Evolutionary conservation across 2,888 invertebrate species (phyloP), one percentile per base, ranked within the genome.

Genomic region (Apoda limacodes): DNA sequence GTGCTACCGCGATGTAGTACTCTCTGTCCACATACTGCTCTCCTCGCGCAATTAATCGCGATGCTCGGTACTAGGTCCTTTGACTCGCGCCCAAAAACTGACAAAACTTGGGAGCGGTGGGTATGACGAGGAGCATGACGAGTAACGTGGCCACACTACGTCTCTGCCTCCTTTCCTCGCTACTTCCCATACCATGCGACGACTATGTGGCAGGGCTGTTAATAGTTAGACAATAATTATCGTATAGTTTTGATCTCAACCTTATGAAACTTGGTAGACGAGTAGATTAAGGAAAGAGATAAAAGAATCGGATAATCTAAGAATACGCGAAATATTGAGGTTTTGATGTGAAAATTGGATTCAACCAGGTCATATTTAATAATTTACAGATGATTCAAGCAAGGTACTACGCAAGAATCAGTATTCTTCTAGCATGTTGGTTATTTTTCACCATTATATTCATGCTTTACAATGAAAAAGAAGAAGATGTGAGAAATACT

Each of bases 381-480:
- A 9, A 22, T 46, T n/a, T 43, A 11, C 44, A 80, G 78, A 45
- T 66, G 29, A 52, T 50, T 1, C 49, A 45, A 38, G 60, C 61
- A 5, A 44, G 56, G 7, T 57, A 66, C 39, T 71, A 70, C 39
- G 46, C 65, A 1, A 88, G 87, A 62, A 83, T 89, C 48, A 56
- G 71, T 0, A 41, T 85, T 1, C 70, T 90, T 0, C 59, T 86
- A 2, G 67, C 72, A 0, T 82, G 85, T 28, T 91, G 91, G 91
- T 46, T 85, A 1, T 70, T 86, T 42, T 89, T 90, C 55, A 88
- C 89, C 1, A 75, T 82, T 3, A 82, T 85, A 5, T 81, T 92
- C 40, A 85, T 90, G 70, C 76, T 85, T 48, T 89, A 86, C 51
- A 86, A 83, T 39, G 90, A 89, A 46, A 87, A 84, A 50, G 82